phyloP scores from a whole-genome alignment of 2,888 invertebrate species.

The Ryuthela nishihirai region DNA sequence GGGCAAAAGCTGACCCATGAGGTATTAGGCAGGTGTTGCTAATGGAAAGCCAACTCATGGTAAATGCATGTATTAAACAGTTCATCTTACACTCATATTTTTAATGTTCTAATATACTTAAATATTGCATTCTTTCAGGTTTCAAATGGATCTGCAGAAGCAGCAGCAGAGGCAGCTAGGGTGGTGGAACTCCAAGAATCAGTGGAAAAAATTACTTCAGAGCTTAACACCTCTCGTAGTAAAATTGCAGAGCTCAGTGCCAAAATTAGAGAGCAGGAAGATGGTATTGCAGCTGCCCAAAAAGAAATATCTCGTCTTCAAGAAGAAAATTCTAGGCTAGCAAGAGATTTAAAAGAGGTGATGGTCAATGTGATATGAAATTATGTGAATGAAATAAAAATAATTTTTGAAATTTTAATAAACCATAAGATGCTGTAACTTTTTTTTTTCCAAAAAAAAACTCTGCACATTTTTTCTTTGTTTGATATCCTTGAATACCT shows the following conservation, averaged over 20 bases:
- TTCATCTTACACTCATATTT: no score
- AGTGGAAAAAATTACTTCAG: constrained; percentile 68
- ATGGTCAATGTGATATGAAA: background rate
- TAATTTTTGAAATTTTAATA: no score
- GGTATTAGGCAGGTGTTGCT: no score
- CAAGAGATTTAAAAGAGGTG: constrained; percentile 69
- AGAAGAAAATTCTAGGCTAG: constrained; percentile 84
- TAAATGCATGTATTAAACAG: no score
- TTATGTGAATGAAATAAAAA: no score
- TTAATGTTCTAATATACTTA: no score
- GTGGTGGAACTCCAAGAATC: constrained; percentile 35
- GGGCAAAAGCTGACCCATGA: no score
- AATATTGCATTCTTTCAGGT: constrained; percentile 17
- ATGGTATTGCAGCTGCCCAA: constrained; percentile 77
- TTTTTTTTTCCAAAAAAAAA: no score
- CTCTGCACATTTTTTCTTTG: no score
- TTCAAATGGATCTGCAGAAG: constrained; percentile 37
- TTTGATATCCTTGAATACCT: no score
- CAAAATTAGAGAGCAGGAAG: constrained; percentile 85
- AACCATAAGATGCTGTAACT: no score
- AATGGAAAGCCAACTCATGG: no score
- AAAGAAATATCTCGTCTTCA: constrained; percentile 65
- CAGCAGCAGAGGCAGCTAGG: constrained; percentile 34
- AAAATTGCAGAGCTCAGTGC: constrained; percentile 83
- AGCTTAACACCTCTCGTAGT: constrained; percentile 85